Evolutionary conservation across 2,113 vertebrate species (phyloP), one percentile per base, ranked within the genome.

Genomic region (Arizona elegans): DNA sequence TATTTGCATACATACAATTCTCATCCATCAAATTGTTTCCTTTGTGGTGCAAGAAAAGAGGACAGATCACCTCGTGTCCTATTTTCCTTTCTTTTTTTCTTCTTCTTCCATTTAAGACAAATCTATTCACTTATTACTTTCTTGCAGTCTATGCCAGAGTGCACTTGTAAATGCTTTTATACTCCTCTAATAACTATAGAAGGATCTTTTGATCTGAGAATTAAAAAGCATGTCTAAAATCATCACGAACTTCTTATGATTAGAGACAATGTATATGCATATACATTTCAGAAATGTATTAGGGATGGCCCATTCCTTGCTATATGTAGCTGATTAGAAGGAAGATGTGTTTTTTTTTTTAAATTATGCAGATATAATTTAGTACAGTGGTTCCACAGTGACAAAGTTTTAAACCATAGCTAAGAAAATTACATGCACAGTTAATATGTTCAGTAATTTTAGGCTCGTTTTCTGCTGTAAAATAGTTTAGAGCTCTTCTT

Each of bases 371-470:
- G 15, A 62, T n/a, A 53, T 10, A 1, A 17, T 88, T 56, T 62
- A 70, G 90, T 33, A 62, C 43, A 88, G 43, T 29, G 3, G 75
- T 86, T 93, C 65, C 65, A 24, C 56, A 85, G 19, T 55, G 75
- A 5, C 38, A 75, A 33, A 9, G 0, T 47, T 0, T 0, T 52
- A 47, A n/a, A 53, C 47, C 21, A 53, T 3, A 89, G 54, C 26
- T 8, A 52, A 90, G 90, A 13, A 17, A 92, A 92, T 92, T 92
- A 95, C 92, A 94, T 58, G 90, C 52, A 0, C 0, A 17, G 91
- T 52, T 0, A 0, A 92, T 52, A n/a, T 33, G 91, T 43, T 17
- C 0, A 0, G 47, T 0, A 19, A 47, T 55, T 58, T 54, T n/a
- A 38, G 65, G 47, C 86, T 94, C 56, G 0, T 94, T 93, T 89